Evolutionary conservation across 2,113 vertebrate genomes (phyloP), one percentile per base, ranked within the genome.

Genomic region (Amia ocellicauda): DNA sequence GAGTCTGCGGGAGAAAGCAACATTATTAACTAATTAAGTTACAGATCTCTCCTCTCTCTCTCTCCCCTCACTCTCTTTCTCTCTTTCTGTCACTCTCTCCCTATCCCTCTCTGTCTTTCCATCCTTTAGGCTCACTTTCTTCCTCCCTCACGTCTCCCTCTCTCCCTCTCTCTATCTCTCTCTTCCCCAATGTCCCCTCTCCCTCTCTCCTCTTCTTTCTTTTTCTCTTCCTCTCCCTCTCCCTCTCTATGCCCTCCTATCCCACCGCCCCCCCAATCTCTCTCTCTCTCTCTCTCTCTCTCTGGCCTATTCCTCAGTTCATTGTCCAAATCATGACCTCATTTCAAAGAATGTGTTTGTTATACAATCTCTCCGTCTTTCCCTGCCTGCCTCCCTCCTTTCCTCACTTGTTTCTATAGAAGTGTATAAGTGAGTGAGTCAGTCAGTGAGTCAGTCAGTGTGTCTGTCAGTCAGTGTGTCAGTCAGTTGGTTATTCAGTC

Each of bases 251-350:
- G 5, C 31, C n/a, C n/a, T n/a, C n/a, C n/a, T n/a, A n/a, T n/a
- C n/a, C n/a, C n/a, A n/a, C n/a, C n/a, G n/a, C n/a, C n/a, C n/a
- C n/a, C n/a, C n/a, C n/a, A n/a, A n/a, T n/a, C 31, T 36, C 31
- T 36, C 31, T 36, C 5, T 5, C 31, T 7, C 31, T 1, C 2
- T 2, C 1, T 36, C 11, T 71, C 66, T 3, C 76, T 71, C 80
- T 69, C 67, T 73, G 78, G 75, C 78, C 77, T 85, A 82, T 88
- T 72, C 71, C 66, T 41, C 60, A 78, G 74, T 85, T 81, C 77
- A 63, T 67, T 73, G 80, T 85, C 87, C 87, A 89, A 87, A 80
- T 77, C 70, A 75, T 89, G 88, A 88, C 78, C 84, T 86, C 83
- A 78, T 77, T 58, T 73, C 19, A 74, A 90, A 87, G 87, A 90